Evolutionary conservation across 2,888 invertebrate species (phyloP), one percentile per base, ranked within the genome.

Genomic region (Plebejus anna): DNA sequence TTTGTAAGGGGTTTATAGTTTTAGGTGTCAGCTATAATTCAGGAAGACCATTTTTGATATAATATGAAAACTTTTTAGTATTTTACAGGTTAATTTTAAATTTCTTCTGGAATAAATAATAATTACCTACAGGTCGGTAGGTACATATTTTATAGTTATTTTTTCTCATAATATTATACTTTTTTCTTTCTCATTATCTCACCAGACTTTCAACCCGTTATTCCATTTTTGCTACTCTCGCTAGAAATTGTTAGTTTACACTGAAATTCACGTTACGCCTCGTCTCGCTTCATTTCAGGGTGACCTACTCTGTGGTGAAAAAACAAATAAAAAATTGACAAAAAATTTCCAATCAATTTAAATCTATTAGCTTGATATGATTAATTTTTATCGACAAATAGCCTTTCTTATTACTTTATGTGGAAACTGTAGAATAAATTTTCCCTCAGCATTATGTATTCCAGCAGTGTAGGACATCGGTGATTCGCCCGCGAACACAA

Each of bases 401-500:
- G 66, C 32, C 11, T 55, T 55, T 66, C 11, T 32, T 66, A 66
- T 66, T 66, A 32, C 13, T 66, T 66, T 32, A 32, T 16, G 28
- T 13, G 72, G 42, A 22, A 71, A 71, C 9, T 71, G 38, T 42
- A 36, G 32, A 47, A 47, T 51, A 36, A 16, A 77, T 75, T 59
- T 77, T 78, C 85, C 85, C 83, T 84, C 84, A 87, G 82, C 84
- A 90, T 91, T 91, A 86, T 81, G 91, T 91, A 93, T 93, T 92
- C 92, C 80, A 88, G 86, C 85, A 90, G 88, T 88, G 87, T 87
- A 84, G 90, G 85, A 86, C 86, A 86, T 86, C 85, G 87, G 86
- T 89, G 89, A 89, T 90, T 90, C 90, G 82, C 87, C 88, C 85
- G 84, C 87, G 87, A 89, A 86, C 89, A 92, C 92, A 92, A 91